Conservation (phyloP, 2,888 invertebrate genomes). For the Isotomurus palustris region DNA sequence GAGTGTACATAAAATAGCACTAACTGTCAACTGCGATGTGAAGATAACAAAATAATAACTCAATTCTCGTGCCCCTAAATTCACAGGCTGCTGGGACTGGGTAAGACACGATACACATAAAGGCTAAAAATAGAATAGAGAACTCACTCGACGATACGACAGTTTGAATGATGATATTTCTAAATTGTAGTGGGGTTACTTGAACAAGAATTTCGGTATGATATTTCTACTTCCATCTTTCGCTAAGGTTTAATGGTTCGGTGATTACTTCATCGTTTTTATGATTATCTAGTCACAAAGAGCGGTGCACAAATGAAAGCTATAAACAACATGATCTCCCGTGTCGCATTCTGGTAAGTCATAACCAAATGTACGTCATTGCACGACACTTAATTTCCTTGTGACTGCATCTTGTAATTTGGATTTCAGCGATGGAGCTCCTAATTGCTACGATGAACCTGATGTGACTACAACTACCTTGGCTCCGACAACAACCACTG, state of each 20-base stretch:
- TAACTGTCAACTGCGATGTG: too few relatives aligned
- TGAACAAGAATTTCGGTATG: not conserved
- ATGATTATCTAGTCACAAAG: conserved; percentile 15
- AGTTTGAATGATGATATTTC: too few relatives aligned
- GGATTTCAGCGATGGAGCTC: conserved; percentile 10
- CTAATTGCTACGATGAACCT: conserved; percentile 14
- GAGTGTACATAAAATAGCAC: not conserved
- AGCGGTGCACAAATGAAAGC: conserved; percentile 36
- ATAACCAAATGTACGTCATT: not conserved
- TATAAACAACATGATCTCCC: conserved; percentile 24
- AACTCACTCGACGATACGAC: too few relatives aligned
- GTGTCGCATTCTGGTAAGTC: conserved; percentile 31
- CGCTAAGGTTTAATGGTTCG: not conserved
- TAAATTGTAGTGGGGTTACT: conserved; percentile 3
- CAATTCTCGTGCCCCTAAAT: too few relatives aligned
- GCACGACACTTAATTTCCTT: not conserved
- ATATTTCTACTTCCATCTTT: not conserved
- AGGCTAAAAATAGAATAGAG: too few relatives aligned
- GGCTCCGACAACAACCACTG: conserved; percentile 6
- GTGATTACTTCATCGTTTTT: not conserved
- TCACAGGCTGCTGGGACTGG: not conserved
- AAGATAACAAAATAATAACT: too few relatives aligned
- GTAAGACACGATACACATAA: not conserved
- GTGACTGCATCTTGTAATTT: conserved; percentile 2
- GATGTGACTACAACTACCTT: conserved; percentile 6